These are phyloP conservation scores for Lasius platythorax DNA, from an alignment of 2,888 invertebrate genomes.

Conservation along the genomic window DNA sequence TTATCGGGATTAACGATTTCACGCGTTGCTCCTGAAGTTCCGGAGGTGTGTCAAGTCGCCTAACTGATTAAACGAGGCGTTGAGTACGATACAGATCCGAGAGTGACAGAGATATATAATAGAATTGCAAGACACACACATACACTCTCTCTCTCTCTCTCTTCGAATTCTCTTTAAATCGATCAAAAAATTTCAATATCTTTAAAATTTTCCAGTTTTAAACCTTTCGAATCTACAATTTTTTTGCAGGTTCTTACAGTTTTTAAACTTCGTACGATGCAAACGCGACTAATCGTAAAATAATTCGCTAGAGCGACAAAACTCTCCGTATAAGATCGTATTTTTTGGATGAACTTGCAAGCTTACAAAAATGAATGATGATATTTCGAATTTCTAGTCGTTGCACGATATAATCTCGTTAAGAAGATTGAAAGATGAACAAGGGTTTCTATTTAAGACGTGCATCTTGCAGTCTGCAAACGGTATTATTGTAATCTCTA, in stretches of 20 bases:
- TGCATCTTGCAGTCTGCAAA: not conserved
- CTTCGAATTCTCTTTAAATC: not conserved
- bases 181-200: not conserved
- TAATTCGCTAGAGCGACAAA: not conserved
- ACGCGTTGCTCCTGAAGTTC: not conserved
- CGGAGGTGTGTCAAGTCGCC: not conserved
- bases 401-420: conserved; percentile 12
- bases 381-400: conserved; percentile 17
- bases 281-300: not conserved
- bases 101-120: not conserved
- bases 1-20: conserved; percentile 40
- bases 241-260: not conserved
- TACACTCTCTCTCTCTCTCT: not conserved
- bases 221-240: not conserved
- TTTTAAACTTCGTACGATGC: not conserved
- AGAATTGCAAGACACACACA: not conserved
- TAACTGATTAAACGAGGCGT: conserved; percentile 12
- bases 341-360: conserved; percentile 4
- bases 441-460: conserved; percentile 12
- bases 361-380: conserved; percentile 2
- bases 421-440: conserved; percentile 14
- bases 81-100: not conserved
- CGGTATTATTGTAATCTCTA: not conserved
- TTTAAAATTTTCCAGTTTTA: not conserved
- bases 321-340: not conserved